These are phyloP conservation scores for Labroides dimidiatus DNA, from an alignment of 2,797 vertebrate species.

Conservation along the genomic window DNA sequence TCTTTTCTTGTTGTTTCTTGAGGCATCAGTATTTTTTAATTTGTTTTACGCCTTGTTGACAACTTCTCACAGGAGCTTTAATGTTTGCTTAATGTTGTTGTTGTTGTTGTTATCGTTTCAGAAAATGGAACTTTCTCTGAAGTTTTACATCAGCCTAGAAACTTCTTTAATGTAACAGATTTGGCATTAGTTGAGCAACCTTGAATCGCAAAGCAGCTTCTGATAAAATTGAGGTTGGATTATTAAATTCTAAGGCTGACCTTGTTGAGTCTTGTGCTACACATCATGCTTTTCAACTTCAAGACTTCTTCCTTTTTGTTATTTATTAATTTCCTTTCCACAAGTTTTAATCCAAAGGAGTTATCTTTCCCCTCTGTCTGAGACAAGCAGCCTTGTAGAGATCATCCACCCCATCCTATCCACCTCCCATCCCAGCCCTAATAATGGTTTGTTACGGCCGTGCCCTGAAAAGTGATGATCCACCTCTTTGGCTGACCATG, in stretches of 20 bases:
- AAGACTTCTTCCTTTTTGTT: not conserved
- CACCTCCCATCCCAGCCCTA: conserved; percentile 23
- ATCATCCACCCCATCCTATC: conserved; percentile 22
- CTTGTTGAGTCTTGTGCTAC: not conserved
- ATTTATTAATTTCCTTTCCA: not conserved
- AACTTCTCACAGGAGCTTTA: too few relatives aligned
- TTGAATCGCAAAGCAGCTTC: not conserved
- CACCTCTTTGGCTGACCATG: conserved; percentile 56
- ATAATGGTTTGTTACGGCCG: conserved; percentile 60
- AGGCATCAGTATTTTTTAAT: too few relatives aligned
- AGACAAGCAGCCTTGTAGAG: conserved; percentile 33
- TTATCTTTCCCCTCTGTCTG: conserved; percentile 10
- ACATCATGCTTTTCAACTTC: not conserved
- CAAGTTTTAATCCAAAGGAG: conserved; percentile 26
- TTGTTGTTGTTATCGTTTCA: too few relatives aligned
- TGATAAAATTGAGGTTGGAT: not conserved
- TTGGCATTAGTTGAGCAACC: not conserved
- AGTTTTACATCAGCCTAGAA: too few relatives aligned
- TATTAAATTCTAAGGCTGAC: not conserved
- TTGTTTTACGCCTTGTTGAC: too few relatives aligned
- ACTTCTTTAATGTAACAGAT: not conserved
- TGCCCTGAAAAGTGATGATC: conserved; percentile 72
- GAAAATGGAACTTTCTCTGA: too few relatives aligned
- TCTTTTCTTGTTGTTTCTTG: too few relatives aligned
- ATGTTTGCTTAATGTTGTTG: too few relatives aligned